Evolutionary conservation across 2,113 vertebrate species (phyloP).

Genomic region (Entelurus aequoreus): DNA sequence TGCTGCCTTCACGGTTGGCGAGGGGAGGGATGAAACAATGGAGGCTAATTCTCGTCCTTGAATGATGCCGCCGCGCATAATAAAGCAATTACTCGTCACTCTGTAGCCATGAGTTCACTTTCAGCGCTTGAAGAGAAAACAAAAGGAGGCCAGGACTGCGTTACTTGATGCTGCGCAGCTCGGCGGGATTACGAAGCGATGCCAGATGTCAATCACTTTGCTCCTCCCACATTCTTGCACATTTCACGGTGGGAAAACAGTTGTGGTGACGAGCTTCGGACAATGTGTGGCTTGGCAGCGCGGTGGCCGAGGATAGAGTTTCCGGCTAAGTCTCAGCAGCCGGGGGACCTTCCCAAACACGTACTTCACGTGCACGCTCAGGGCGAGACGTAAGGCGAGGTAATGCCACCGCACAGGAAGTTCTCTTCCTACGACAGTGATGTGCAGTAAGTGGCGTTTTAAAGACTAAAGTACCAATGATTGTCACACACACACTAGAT

Average conservation of each 20-base stretch:
- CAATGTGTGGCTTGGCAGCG: conserved; percentile 35
- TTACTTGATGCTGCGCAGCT: not conserved
- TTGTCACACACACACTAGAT: no score
- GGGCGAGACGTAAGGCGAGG: conserved; percentile 26
- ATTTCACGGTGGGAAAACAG: conserved; percentile 28
- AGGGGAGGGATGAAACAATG: conserved; percentile 41
- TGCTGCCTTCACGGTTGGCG: conserved; percentile 28
- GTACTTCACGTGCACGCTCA: conserved; percentile 12
- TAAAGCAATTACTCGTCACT: conserved; percentile 22
- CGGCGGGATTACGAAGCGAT: conserved; percentile 10
- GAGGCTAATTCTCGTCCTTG: conserved; percentile 39
- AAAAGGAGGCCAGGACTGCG: not conserved
- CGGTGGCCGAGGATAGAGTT: conserved; percentile 11
- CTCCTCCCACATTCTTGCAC: not conserved
- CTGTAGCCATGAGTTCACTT: conserved; percentile 4
- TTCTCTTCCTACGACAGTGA: no score
- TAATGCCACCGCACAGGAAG: not conserved
- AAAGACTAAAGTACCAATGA: no score
- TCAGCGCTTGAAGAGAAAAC: not conserved
- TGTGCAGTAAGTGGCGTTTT: no score
- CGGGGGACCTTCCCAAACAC: conserved; percentile 21
- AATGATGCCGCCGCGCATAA: conserved; percentile 1
- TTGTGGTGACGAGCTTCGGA: conserved; percentile 4
- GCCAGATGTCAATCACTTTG: conserved; percentile 14
- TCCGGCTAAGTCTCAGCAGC: conserved; percentile 21